Base-by-base conservation (phyloP, 1,140 invertebrate species). In the Drosophila takahashii region DNA sequence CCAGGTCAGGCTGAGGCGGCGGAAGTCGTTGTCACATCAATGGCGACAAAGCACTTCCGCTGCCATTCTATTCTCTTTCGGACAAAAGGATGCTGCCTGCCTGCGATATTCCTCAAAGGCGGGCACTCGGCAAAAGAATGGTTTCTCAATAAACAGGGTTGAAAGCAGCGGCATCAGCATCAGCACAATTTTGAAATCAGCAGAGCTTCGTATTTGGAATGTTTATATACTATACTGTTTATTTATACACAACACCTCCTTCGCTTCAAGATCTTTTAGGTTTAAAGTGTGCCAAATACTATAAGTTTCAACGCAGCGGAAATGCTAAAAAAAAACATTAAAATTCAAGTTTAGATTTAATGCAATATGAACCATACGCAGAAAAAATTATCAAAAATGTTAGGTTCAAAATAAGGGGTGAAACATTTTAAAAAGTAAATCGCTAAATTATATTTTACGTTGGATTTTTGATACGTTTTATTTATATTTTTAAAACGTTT, bases 1-100 rank as follows among this genome's bases (percentile, higher is more conserved):
- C 50, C 61, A 39, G 36, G 44, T 58, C 42, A 39, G 54, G 45
- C 44, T 41, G 57, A 65, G 54, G 64, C 54, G 64, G 48, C 79
- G 83, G 83, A 87, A 84, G 83, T 87, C 79, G 79, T 89, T 87
- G 84, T 79, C 79, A 84, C 83, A 89, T 87, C 83, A 89, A 87
- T 89, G 83, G 79, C 72, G 79, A 89, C 83, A 87, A 89, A 87
- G 79, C 80, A 84, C 84, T 89, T 87, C 83, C 83, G 83, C 65
- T 50, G 83, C 65, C 53, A 9, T 42, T 71, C 67, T 57, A 39
- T 70, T 37, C 42, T 56, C 66, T 22, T n/a, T 10, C 13, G 51
- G 50, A 85, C 72, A 80, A 86, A 77, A 66, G 77, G 77, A 79
- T 70, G 77, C 44, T 45, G 41, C 32, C 48, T 52, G 57, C 34